These are phyloP conservation scores for Drosophila subobscura DNA, from an alignment of 1,140 invertebrate genomes.

Conservation along the genomic window DNA sequence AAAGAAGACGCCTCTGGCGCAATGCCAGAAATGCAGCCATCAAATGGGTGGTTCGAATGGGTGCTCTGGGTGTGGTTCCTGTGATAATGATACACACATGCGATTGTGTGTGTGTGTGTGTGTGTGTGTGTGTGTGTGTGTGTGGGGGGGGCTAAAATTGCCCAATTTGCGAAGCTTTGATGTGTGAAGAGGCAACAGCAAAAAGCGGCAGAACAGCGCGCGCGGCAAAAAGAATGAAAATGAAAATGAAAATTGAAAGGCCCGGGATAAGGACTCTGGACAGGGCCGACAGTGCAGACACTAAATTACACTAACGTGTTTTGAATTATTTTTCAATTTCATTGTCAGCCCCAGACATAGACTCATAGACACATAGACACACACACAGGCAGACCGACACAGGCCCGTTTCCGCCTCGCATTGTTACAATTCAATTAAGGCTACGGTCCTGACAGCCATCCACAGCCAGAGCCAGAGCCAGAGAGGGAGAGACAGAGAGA, in stretches of 20 bases:
- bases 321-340: constrained; percentile 83
- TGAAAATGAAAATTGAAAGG: constrained; percentile 47
- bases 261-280: neutral
- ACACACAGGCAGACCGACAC: constrained; percentile 8
- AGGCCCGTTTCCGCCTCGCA: constrained; percentile 64
- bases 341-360: constrained; percentile 70
- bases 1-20: constrained; percentile 78
- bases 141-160: constrained; percentile 51
- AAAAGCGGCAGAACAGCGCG: neutral
- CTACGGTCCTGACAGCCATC: constrained; percentile 7
- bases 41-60: constrained; percentile 36
- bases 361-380: neutral
- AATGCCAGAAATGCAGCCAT: constrained; percentile 37
- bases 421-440: constrained; percentile 82
- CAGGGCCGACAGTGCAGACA: constrained; percentile 48
- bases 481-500: neutral
- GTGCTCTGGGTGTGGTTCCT: constrained; percentile 66
- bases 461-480: too few species aligned
- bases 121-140: constrained; percentile 16
- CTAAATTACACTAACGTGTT: constrained; percentile 82
- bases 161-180: constrained; percentile 77
- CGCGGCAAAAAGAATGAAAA: constrained; percentile 55
- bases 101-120: constrained; percentile 15
- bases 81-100: constrained; percentile 72
- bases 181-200: constrained; percentile 67